phyloP scores from a whole-genome alignment of 2,797 vertebrate genomes.

The Microcaecilia unicolor region DNA sequence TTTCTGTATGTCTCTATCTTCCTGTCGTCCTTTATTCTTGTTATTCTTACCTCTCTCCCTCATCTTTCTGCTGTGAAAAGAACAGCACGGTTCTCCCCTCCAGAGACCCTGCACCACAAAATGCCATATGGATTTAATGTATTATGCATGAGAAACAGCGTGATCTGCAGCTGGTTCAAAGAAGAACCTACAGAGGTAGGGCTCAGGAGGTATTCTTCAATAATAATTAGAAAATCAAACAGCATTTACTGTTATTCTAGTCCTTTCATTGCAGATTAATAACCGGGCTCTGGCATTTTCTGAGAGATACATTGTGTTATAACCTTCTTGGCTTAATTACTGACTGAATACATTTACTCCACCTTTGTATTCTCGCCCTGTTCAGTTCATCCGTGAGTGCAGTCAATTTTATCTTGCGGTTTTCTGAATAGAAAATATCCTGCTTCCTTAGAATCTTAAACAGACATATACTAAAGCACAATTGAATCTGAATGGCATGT shows the following conservation, averaged over 20 bases:
- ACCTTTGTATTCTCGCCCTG: too few species aligned
- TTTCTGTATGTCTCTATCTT: neutral
- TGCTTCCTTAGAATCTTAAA: too few species aligned
- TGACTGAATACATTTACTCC: slow-evolving; percentile 48
- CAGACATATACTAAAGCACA: too few species aligned
- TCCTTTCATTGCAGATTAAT: slow-evolving; percentile 56
- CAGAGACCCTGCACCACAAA: slow-evolving; percentile 52
- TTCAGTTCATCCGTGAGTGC: too few species aligned
- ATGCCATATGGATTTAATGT: slow-evolving; percentile 86
- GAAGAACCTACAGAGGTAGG: slow-evolving; percentile 31
- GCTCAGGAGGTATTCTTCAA: slow-evolving; percentile 48
- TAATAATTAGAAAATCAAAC: slow-evolving; percentile 85
- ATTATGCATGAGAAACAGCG: slow-evolving; percentile 74
- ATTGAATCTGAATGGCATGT: too few species aligned
- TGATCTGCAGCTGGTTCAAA: slow-evolving; percentile 42
- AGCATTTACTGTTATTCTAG: slow-evolving; percentile 53
- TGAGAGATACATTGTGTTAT: slow-evolving; percentile 5
- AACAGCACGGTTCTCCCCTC: slow-evolving; percentile 39
- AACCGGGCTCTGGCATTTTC: slow-evolving; percentile 11
- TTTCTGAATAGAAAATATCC: too few species aligned
- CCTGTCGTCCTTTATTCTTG: neutral
- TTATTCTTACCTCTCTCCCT: slow-evolving; percentile 1
- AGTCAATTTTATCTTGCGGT: too few species aligned
- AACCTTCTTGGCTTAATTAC: slow-evolving; percentile 8
- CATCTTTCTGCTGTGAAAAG: slow-evolving; percentile 45